phyloP scores from a whole-genome alignment of 92 coral and sea anemone species.

The Hydrozoanthus gracilis region DNA sequence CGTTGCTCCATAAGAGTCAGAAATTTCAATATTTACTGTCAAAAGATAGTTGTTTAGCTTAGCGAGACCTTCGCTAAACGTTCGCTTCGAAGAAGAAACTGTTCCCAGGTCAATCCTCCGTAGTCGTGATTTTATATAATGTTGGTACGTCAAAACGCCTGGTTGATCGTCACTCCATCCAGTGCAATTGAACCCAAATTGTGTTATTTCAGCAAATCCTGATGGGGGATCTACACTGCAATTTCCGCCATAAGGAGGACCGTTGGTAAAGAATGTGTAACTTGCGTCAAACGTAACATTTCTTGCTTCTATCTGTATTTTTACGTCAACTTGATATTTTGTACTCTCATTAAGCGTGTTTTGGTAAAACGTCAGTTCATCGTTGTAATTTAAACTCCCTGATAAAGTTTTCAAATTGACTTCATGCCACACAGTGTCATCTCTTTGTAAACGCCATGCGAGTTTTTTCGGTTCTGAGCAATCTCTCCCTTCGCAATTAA shows the following conservation, averaged over 20 bases:
- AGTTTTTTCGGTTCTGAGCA: neutral
- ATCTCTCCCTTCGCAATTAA: neutral
- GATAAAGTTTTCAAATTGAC: neutral
- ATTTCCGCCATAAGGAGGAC: slow-evolving; percentile 25
- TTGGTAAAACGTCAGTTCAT: neutral
- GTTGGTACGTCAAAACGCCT: neutral
- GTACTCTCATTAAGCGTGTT: slow-evolving; percentile 3
- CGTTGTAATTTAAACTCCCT: neutral
- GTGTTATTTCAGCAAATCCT: slow-evolving; percentile 8
- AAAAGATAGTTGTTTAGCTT: slow-evolving; percentile 5
- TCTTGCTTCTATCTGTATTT: neutral
- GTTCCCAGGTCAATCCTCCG: neutral
- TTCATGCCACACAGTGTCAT: neutral
- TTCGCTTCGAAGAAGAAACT: neutral
- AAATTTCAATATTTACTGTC: slow-evolving; percentile 14
- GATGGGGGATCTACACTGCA: slow-evolving; percentile 21
- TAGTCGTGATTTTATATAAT: neutral
- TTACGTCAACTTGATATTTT: neutral
- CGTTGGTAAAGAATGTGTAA: slow-evolving; percentile 9
- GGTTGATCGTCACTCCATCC: slow-evolving; percentile 33
- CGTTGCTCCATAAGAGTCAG: slow-evolving; percentile 25
- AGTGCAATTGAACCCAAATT: slow-evolving; percentile 8
- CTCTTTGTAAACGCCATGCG: slow-evolving; percentile 11
- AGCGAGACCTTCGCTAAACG: neutral
- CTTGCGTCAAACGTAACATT: neutral